Base-by-base conservation (phyloP, 2,888 invertebrate species). In the Acheta domesticus region DNA sequence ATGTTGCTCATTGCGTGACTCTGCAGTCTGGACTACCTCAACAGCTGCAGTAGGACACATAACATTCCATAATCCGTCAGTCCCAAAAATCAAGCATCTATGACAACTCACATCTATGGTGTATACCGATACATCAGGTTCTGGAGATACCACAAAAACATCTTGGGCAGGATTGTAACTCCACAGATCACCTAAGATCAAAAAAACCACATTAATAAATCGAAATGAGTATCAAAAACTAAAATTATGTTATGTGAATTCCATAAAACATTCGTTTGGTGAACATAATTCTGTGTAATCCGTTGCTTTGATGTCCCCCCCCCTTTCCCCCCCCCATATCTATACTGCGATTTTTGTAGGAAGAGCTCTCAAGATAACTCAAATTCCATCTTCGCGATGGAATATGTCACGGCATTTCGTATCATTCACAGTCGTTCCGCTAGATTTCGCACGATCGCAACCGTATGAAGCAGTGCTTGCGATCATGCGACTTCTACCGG, bases 21-120 rank as follows among this genome's bases (percentile, higher is more conserved):
- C 96, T 0, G 94, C 94, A 75, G 92, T 91, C 83, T 94, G 93
- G 4, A 82, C 80, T 23, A 79, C 62, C 12, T 97, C 96, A 11
- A 97, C 96, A 0, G 97, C 95, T 82, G 93, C 92, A 83, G 93
- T 92, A 0, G 97, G 91, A 2, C 92, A 92, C 82, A 99, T 88
- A 92, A 99, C 97, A 87, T 99, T 99, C 94, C 97, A 99, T 62
- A 99, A 88, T 0, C 99, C 99, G 87, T 99, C 99, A 0, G 98
- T 97, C 79, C 97, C 98, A 84, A 99, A 94, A 83, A 99, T 94
- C 75, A 99, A 89, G 88, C 98, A 99, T 83, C 94, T 87, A 82
- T 89, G 88, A 48, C 89, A 91, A 78, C 91, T 89, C 19, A 95
- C 91, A 86, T 96, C 94, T 83, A 97, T 93, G 82, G 92, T 91